A percentile compares a stretch with the other conserved stretches of the same genome.
These are phyloP conservation scores for Paradoxurus hermaphroditus DNA, from an alignment of 2,113 vertebrate species.

Conservation along the genomic window DNA sequence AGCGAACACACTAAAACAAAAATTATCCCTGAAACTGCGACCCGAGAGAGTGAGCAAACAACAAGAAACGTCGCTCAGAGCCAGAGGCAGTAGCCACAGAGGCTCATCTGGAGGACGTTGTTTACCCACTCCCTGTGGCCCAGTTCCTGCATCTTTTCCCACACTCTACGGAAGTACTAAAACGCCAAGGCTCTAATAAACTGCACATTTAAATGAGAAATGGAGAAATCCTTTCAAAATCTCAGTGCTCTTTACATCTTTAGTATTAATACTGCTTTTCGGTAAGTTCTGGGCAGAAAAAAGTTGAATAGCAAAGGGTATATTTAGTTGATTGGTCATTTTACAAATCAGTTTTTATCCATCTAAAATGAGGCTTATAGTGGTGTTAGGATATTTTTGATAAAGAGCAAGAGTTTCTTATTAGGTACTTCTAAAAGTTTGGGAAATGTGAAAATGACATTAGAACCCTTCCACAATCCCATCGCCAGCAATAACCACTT, in stretches of 20 bases:
- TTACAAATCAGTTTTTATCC: not conserved
- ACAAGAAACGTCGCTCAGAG: not conserved
- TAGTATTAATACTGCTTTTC: not conserved
- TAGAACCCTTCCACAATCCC: not conserved
- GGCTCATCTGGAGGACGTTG: not conserved
- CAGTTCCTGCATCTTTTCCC: conserved; percentile 43
- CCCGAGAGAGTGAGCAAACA: not conserved
- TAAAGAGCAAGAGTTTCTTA: not conserved
- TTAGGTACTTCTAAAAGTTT: not conserved
- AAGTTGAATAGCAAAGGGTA: not conserved
- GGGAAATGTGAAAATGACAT: not conserved
- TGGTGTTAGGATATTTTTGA: not conserved
- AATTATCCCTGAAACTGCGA: conserved; percentile 18
- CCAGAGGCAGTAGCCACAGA: not conserved
- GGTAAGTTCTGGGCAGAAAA: not conserved
- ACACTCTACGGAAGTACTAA: not conserved
- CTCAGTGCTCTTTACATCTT: not conserved
- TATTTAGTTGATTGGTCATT: not conserved
- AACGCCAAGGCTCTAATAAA: not conserved
- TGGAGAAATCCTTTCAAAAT: conserved; percentile 13
- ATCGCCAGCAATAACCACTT: not conserved
- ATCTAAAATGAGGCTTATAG: not conserved
- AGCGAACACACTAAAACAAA: conserved; percentile 5
- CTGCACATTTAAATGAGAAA: not conserved
- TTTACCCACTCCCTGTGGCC: not conserved